Base-by-base conservation (phyloP, 1,140 invertebrate species). In the Frieseomelitta varia region DNA sequence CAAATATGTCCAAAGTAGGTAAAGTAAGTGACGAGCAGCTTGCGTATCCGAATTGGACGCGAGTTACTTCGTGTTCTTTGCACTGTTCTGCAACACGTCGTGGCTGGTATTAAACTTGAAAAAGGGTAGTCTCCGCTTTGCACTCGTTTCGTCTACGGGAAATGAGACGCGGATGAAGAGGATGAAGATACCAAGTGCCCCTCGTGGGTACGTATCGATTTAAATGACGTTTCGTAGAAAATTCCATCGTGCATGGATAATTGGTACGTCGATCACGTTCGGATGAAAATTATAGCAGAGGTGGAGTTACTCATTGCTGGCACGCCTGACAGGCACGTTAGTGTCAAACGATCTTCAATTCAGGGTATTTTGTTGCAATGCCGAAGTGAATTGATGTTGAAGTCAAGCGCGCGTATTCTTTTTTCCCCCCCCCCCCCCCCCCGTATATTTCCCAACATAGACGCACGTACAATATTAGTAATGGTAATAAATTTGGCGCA, bases 221-320 rank as follows among this genome's bases (percentile, higher is more conserved):
- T 74, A 55, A 74, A 21, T 12, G 24, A 21, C 17, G 21, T 51
- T 24, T 24, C 34, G 56, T 11, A 30, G 39, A 55, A 71, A 71
- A 61, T 79, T 55, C 63, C 8, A 61, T 56, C 73, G 73, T 12
- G 30, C 39, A 53, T 55, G 21, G 8, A 14, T 24, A 8, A 39
- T 69, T 68, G 27, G 14, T n/a, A 74, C 47, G 69, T 53, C 56
- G 51, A 30, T 55, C 79, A 74, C 69, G 55, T 74, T 34, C 39
- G n/a, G 34, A 55, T 39, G 51, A 81, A 75, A 75, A 75, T 81
- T 39, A 71, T 81, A 81, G 79, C 71, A 67, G 30, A 81, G 79
- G 30, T 56, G 79, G 74, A 34, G 79, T 51, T 61, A 4, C 21
- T 75, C 17, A 39, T 63, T 63, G 69, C 56, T 6, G 30, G 11